These are phyloP conservation scores for Pachyramphus minor DNA, from an alignment of 2,113 vertebrate genomes.

Conservation along the genomic window DNA sequence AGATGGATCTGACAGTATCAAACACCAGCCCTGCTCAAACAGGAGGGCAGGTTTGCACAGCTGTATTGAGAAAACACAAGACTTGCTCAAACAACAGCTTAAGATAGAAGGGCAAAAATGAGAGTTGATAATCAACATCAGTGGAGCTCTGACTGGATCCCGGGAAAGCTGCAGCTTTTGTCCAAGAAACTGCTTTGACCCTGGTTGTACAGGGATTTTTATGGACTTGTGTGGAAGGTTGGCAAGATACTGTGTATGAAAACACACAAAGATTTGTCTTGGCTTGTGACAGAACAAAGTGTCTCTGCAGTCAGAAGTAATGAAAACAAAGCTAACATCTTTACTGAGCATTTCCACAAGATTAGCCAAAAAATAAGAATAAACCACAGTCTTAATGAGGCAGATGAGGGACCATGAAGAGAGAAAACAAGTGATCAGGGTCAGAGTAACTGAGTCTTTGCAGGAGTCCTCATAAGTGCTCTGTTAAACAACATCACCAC, in stretches of 20 bases:
- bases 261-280: background rate
- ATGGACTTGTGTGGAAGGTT: background rate
- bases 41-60: background rate
- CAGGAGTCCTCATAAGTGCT: background rate
- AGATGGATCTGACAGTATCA: background rate
- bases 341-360: background rate
- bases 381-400: background rate
- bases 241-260: background rate
- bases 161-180: background rate
- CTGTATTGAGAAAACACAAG: background rate
- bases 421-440: background rate
- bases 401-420: background rate
- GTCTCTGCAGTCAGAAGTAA: background rate
- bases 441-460: background rate
- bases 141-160: background rate
- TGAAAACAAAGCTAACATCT: background rate
- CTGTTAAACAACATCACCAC: background rate
- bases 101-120: background rate
- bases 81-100: background rate
- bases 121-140: background rate
- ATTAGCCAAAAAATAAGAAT: background rate
- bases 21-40: background rate
- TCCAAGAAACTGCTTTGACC: background rate
- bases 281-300: background rate
- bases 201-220: background rate